phyloP scores from a whole-genome alignment of 2,888 invertebrate genomes.

The Chrysolina americana region DNA sequence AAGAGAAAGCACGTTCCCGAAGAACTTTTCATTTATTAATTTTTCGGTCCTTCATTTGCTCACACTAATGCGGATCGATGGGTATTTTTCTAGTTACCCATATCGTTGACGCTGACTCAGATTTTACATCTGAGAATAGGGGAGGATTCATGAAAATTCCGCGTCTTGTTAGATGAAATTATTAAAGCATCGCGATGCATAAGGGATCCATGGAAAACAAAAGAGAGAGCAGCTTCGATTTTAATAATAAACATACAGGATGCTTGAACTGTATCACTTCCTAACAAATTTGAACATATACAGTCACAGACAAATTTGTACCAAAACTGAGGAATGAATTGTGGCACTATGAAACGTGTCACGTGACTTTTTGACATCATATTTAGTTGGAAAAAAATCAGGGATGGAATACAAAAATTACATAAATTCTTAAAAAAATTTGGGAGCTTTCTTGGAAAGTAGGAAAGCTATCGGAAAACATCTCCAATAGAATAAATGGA shows the following conservation, averaged over 20 bases:
- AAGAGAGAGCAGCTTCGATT: background rate
- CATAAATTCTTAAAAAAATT: no score
- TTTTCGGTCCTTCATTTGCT: conserved; percentile 9
- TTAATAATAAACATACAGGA: background rate
- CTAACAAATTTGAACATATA: no score
- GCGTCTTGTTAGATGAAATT: background rate
- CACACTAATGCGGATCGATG: conserved; percentile 8
- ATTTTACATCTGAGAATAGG: background rate
- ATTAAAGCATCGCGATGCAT: background rate
- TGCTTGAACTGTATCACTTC: no score
- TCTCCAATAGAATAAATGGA: no score
- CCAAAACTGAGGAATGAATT: no score
- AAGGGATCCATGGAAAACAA: background rate
- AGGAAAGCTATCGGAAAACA: no score
- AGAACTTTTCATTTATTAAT: conserved; percentile 11
- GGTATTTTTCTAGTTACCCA: background rate
- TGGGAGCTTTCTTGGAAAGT: no score
- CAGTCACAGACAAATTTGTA: no score
- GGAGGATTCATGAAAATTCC: background rate
- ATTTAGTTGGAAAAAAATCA: no score
- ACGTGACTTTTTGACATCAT: no score
- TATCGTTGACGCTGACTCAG: conserved; percentile 3
- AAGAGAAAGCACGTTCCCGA: conserved; percentile 9
- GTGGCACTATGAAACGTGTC: no score
- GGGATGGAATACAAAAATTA: no score